Conservation (phyloP, 1,140 invertebrate species). For the Aphelenchoides avenae region DNA sequence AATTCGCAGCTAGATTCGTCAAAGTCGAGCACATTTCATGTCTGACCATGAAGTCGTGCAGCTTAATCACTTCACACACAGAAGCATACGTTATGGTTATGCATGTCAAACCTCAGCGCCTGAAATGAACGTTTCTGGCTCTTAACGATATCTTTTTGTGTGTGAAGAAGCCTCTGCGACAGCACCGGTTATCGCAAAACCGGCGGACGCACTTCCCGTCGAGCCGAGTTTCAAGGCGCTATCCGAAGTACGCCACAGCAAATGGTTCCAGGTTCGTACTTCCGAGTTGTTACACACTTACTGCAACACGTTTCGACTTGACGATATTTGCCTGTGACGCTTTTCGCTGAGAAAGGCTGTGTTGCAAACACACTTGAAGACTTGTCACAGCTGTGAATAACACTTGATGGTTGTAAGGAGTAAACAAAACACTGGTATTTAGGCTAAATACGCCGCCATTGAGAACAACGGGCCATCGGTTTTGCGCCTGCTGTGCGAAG, state of each 20-base stretch:
- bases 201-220: conserved; percentile 32
- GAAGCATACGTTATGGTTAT: background rate
- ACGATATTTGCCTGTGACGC: too few relatives aligned
- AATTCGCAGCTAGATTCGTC: too few relatives aligned
- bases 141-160: conserved; percentile 28
- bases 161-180: conserved; percentile 12
- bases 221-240: conserved; percentile 91
- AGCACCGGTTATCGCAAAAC: conserved; percentile 7
- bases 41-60: too few relatives aligned
- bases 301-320: too few relatives aligned
- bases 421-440: too few relatives aligned
- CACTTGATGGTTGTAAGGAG: too few relatives aligned
- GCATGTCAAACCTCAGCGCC: background rate
- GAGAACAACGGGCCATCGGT: conserved; percentile 85
- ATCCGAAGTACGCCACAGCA: conserved; percentile 97
- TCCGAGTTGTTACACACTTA: too few relatives aligned
- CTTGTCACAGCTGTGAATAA: too few relatives aligned
- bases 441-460: conserved; percentile 74
- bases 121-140: background rate
- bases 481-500: conserved; percentile 88
- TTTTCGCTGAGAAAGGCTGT: too few relatives aligned
- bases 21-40: too few relatives aligned
- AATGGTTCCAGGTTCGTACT: conserved; percentile 93
- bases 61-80: too few relatives aligned
- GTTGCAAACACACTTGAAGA: too few relatives aligned